These are phyloP conservation scores for Symphodus melops DNA, from an alignment of 2,113 vertebrate genomes.

Conservation along the genomic window DNA sequence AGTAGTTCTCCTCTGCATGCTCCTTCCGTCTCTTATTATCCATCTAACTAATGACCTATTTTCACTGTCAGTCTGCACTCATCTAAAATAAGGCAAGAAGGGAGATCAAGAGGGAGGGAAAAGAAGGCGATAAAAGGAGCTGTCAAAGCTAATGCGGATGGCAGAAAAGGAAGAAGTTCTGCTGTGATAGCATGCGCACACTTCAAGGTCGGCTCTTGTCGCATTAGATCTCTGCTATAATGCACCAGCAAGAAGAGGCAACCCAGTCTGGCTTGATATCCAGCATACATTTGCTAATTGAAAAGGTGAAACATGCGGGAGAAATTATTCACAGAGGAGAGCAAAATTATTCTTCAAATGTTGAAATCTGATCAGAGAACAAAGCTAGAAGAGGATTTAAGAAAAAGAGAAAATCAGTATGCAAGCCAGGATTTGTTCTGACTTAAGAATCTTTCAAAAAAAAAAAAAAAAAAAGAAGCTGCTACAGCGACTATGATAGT, in stretches of 20 bases:
- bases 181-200: slow-evolving; percentile 34
- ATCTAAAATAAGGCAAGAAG: slow-evolving; percentile 59
- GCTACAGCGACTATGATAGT: slow-evolving; percentile 64
- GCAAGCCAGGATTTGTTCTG: slow-evolving; percentile 54
- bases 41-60: slow-evolving; percentile 81
- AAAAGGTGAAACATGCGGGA: slow-evolving; percentile 21
- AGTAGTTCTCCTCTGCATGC: slow-evolving; percentile 58
- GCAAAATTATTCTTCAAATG: slow-evolving; percentile 23
- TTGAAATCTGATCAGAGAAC: not conserved
- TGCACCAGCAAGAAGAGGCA: slow-evolving; percentile 3
- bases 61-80: slow-evolving; percentile 73
- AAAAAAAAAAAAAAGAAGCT: too few relatives aligned
- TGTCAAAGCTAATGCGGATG: slow-evolving; percentile 62
- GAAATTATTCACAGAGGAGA: slow-evolving; percentile 19
- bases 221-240: slow-evolving; percentile 46
- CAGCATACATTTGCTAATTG: slow-evolving; percentile 27
- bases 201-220: slow-evolving; percentile 56
- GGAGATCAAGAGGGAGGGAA: slow-evolving; percentile 11
- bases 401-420: slow-evolving; percentile 57
- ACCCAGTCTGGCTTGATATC: not conserved
- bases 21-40: slow-evolving; percentile 59
- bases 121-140: slow-evolving; percentile 63
- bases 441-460: slow-evolving; percentile 54
- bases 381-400: slow-evolving; percentile 2
- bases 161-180: slow-evolving; percentile 57